Base-by-base conservation (phyloP, 2,113 vertebrate genomes). In the Oncorhynchus kisutch region DNA sequence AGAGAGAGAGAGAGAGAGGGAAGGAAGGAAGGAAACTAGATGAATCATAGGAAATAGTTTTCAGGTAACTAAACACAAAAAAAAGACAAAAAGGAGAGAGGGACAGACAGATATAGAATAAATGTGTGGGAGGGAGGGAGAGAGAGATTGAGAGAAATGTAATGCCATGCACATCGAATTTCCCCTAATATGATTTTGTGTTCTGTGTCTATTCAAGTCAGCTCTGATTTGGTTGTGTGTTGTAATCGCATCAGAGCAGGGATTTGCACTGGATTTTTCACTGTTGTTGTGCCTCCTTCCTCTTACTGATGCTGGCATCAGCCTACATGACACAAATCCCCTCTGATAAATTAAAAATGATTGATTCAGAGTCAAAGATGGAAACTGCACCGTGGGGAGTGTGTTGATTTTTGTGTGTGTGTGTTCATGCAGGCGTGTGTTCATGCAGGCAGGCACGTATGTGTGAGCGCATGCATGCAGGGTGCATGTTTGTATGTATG, bases 141-240 rank as follows among this genome's bases (percentile, higher is more conserved):
- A 72, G 27, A 71, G 79, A 87, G 87, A 88, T 89, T 86, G 86
- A 88, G 89, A 90, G 89, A 85, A 88, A 86, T 87, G 91, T 92
- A 92, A 93, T 87, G 88, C 88, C 90, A 91, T 91, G 92, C 93
- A 94, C 92, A 92, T 92, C 92, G 83, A 92, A 94, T 94, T 92
- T 83, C 81, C 84, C 86, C 86, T 94, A 94, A 94, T 94, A 93
- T 93, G 94, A 94, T 94, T 94, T 92, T 91, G 91, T 92, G 93
- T 93, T 93, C 92, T 93, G 92, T 92, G 93, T 90, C 92, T 94
- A 94, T 94, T 94, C 92, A 93, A 93, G 92, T 93, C 90, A 87
- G 88, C 81, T 84, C 91, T 93, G 92, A 93, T 94, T 92, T 90
- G 91, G 91, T 92, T 92, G 92, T 92, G 92, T 91, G 88, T 88